Evolutionary conservation across 1,140 invertebrate species (phyloP), one percentile per base, ranked within the genome.

Genomic region (Ostrea edulis): DNA sequence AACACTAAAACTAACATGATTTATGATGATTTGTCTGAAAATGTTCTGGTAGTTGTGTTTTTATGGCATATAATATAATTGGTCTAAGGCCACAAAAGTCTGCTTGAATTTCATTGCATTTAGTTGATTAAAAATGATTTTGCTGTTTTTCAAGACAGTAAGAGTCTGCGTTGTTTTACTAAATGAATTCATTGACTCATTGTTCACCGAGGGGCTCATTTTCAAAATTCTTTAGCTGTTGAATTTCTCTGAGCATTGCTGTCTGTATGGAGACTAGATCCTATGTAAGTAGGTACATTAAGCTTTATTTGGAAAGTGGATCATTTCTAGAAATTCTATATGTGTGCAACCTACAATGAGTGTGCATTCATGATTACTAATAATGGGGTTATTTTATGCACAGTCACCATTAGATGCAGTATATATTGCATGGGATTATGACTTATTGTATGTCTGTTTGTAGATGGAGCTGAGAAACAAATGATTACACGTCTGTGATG

Each of bases 401-500:
- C 12, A 17, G 22, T 53, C 54, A 54, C 25, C 5, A 11, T 44
- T 4, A 51, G 20, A 68, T 14, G 14, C 65, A 35, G 2, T 11
- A 44, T 62, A 9, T n/a, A 51, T 11, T 25, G 22, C 71, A 58
- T 22, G 8, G 9, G 11, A 62, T 25, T 29, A 52, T 86, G 20
- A 35, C 22, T 35, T 17, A n/a, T 88, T 88, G 35, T 52, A 71
- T 77, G 62, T 68, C 17, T 87, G 4, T 54, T 55, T 89, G 9
- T 20, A 89, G 89, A 89, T 89, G 89, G 89, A 65, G 20, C 58
- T 52, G 54, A 55, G 17, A 82, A 20, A 58, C 77, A 62, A 58
- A 83, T 84, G 82, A 71, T 87, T 52, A n/a, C 44, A 94, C 92
- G 92, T 92, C 92, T 51, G 87, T 89, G n/a, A 90, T 91, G 84